phyloP scores from a whole-genome alignment of 2,113 vertebrate species.

The Hylia prasina region DNA sequence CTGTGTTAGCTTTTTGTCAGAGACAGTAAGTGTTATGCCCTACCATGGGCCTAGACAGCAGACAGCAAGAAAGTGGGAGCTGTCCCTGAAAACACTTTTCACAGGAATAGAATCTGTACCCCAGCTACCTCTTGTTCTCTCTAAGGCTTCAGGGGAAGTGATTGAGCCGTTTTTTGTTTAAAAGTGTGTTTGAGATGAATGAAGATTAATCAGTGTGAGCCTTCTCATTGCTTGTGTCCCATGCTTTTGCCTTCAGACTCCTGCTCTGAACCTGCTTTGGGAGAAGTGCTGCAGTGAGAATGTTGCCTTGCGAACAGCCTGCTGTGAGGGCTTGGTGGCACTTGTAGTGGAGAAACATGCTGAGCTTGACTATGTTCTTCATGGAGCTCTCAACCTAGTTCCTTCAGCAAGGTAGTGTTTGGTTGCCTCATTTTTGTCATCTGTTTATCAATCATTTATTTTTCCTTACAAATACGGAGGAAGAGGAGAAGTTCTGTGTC shows the following conservation, averaged over 20 bases:
- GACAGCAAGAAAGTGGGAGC: not conserved
- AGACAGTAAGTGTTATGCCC: not conserved
- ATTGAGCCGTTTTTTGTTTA: not conserved
- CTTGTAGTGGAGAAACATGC: slow-evolving; percentile 88
- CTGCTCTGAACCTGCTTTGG: slow-evolving; percentile 88
- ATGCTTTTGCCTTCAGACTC: slow-evolving; percentile 74
- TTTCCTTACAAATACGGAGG: not conserved
- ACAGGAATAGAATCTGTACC: not conserved
- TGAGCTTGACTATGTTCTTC: slow-evolving; percentile 82
- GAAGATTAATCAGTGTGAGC: not conserved
- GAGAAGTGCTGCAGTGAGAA: slow-evolving; percentile 86
- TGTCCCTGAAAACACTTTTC: not conserved
- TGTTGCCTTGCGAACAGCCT: slow-evolving; percentile 79
- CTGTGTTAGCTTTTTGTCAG: not conserved
- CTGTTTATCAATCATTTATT: not conserved
- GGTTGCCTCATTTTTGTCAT: not conserved
- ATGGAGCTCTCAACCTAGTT: slow-evolving; percentile 85
- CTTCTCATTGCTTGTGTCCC: not conserved
- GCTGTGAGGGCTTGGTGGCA: slow-evolving; percentile 85
- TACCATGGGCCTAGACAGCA: not conserved
- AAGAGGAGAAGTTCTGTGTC: not conserved
- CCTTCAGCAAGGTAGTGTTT: slow-evolving; percentile 87
- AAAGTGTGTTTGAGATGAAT: not conserved
- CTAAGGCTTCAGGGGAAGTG: not conserved
- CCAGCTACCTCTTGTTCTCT: not conserved